phyloP scores from a whole-genome alignment of 2,888 invertebrate species.

The Drosophila subquinaria region DNA sequence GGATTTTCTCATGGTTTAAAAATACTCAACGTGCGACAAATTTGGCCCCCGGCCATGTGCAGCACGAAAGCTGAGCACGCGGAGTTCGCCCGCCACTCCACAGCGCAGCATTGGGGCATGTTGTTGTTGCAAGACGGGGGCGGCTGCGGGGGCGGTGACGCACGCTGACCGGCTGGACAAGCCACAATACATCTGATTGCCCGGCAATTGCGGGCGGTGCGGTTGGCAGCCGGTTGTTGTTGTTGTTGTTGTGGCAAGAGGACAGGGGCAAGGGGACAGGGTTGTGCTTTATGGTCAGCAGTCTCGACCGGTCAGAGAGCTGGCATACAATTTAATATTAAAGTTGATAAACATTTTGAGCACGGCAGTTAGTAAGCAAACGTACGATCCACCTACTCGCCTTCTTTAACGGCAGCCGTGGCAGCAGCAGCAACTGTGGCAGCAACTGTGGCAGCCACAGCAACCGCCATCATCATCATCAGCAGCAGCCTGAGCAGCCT shows the following conservation, averaged over 20 bases:
- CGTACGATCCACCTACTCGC: slow-evolving; percentile 85
- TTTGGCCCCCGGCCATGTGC: slow-evolving; percentile 77
- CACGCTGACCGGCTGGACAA: slow-evolving; percentile 52
- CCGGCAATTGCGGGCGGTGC: slow-evolving; percentile 66
- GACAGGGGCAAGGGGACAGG: slow-evolving; percentile 15
- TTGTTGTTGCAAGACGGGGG: slow-evolving; percentile 13
- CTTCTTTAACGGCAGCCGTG: slow-evolving; percentile 81
- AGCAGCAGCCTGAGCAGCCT: slow-evolving; percentile 57
- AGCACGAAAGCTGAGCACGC: slow-evolving; percentile 80
- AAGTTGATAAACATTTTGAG: slow-evolving; percentile 84
- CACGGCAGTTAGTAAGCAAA: slow-evolving; percentile 85
- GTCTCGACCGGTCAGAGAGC: slow-evolving; percentile 55
- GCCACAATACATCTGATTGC: slow-evolving; percentile 74
- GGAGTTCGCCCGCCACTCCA: slow-evolving; percentile 38
- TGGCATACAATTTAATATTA: slow-evolving; percentile 84
- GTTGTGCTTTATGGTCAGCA: slow-evolving; percentile 64
- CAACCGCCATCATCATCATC: slow-evolving; percentile 64
- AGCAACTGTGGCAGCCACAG: slow-evolving; percentile 59
- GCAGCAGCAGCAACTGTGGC: slow-evolving; percentile 62
- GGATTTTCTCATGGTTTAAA: slow-evolving; percentile 85
- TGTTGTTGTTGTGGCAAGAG: background rate
- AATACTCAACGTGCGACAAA: slow-evolving; percentile 81
- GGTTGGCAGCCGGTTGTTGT: slow-evolving; percentile 57
- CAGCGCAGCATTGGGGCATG: slow-evolving; percentile 5
- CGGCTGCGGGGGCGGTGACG: slow-evolving; percentile 16